A percentile compares a stretch with the other conserved stretches of the same genome.
Conservation (phyloP, 1,140 invertebrate genomes). For the Mamestra configurata region DNA sequence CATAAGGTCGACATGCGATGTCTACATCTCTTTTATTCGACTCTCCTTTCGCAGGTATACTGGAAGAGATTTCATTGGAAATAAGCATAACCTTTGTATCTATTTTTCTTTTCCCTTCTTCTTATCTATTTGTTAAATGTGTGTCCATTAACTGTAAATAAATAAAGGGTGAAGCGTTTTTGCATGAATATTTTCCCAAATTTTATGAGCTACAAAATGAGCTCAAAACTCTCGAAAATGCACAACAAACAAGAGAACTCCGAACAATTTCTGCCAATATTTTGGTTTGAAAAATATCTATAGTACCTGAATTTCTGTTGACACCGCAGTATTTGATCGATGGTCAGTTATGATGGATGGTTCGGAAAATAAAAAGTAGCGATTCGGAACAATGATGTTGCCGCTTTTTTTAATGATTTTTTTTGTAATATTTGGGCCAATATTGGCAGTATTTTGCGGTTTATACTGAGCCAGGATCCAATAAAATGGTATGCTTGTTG, state of each 20-base stretch:
- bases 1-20: too few species aligned
- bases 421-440: background rate
- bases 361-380: background rate
- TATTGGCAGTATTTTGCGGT: background rate
- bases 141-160: too few species aligned
- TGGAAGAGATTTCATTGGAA: too few species aligned
- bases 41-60: too few species aligned
- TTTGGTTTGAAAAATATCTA: background rate
- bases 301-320: constrained; percentile 13
- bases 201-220: background rate
- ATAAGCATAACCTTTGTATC: too few species aligned
- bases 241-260: background rate
- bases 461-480: too few species aligned
- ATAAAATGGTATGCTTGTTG: too few species aligned
- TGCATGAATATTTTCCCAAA: background rate
- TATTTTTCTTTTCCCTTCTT: too few species aligned
- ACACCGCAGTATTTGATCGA: constrained; percentile 20
- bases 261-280: background rate
- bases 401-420: background rate
- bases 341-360: constrained; percentile 11
- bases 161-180: too few species aligned
- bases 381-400: background rate
- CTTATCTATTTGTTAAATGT: too few species aligned
- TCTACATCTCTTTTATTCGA: too few species aligned
- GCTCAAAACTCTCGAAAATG: background rate